phyloP scores from a whole-genome alignment of 2,113 vertebrate genomes.

The Rattus norvegicus region GRCr8 NC_086028.1:74011001-74011500 shows the following conservation, averaged over 20 bases:
- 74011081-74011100: not conserved
- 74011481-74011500: not conserved
- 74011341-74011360: conserved; percentile 15
- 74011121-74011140: not conserved
- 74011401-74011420: not conserved
- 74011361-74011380: conserved; percentile 45
- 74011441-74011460: not conserved
- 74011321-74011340: not conserved
- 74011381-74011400: not conserved
- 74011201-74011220: not conserved
- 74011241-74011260: not conserved
- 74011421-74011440: not conserved
- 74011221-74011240: not conserved
- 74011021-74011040: not conserved
- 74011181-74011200: not conserved
- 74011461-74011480: conserved; percentile 14
- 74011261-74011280: not conserved
- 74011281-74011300: conserved; percentile 32
- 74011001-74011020: not conserved
- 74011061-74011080: not conserved
- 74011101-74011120: not conserved
- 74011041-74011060: not conserved
- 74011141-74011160: not conserved
- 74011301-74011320: not conserved
- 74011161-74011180: not conserved